Percentiles rank a stretch among this genome's conserved stretches.
Evolutionary conservation across 2,888 invertebrate species (phyloP).

Genomic region (Achlya flavicornis): DNA sequence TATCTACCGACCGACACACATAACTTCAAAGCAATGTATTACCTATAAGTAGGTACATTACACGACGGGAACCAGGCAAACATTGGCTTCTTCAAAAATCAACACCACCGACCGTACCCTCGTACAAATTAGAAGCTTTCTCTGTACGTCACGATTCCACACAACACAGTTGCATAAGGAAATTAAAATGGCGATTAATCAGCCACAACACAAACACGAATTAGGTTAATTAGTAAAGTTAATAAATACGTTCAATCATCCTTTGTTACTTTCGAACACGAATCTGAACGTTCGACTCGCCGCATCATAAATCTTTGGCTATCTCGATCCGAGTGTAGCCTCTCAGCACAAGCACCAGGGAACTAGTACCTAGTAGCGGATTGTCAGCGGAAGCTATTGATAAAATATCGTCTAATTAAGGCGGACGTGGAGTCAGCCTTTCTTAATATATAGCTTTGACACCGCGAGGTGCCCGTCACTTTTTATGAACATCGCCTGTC

Average conservation of each 20-base stretch:
- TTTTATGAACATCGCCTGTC: conserved; percentile 53
- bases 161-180: conserved; percentile 26
- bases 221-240: conserved; percentile 51
- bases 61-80: background rate
- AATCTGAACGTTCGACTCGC: conserved; percentile 26
- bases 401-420: conserved; percentile 65
- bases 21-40: background rate
- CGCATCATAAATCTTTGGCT: conserved; percentile 53
- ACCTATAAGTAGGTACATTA: background rate
- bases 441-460: conserved; percentile 60
- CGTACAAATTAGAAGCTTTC: conserved; percentile 30
- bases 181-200: conserved; percentile 30
- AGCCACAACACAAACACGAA: conserved; percentile 30
- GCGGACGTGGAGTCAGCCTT: conserved; percentile 44
- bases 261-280: conserved; percentile 48
- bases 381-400: conserved; percentile 58
- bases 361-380: conserved; percentile 31
- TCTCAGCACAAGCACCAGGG: conserved; percentile 36
- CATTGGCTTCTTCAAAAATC: background rate
- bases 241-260: conserved; percentile 52
- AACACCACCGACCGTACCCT: background rate
- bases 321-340: conserved; percentile 53
- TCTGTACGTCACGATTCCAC: conserved; percentile 18
- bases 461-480: conserved; percentile 51
- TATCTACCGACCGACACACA: background rate